Evolutionary conservation across 2,797 vertebrate genomes (phyloP).

Genomic region (Echiichthys vipera): DNA sequence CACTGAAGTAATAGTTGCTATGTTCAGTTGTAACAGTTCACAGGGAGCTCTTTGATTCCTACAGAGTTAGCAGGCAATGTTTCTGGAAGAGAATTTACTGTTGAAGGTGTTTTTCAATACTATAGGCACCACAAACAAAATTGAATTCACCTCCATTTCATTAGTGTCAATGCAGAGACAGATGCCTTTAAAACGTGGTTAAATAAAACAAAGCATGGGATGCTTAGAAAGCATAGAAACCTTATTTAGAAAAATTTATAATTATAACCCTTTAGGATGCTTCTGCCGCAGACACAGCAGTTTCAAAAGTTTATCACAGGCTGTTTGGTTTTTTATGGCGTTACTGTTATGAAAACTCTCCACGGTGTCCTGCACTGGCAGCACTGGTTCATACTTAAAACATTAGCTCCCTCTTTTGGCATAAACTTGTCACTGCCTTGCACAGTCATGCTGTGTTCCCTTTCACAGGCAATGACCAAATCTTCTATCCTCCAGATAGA

Average conservation of each 20-base stretch:
- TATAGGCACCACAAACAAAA: not conserved
- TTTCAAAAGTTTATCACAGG: not conserved
- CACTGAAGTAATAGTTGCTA: not conserved
- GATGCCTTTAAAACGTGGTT: not conserved
- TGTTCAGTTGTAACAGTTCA: conserved; percentile 3
- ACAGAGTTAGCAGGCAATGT: not conserved
- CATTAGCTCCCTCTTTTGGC: conserved; percentile 69
- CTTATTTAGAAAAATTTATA: not conserved
- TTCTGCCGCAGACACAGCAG: not conserved
- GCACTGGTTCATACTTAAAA: not conserved
- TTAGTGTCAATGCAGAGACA: not conserved
- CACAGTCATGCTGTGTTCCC: not conserved
- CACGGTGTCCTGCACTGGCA: not conserved
- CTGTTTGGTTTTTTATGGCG: not conserved
- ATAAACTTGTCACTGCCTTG: not conserved
- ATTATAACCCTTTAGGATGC: not conserved
- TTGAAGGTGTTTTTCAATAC: not conserved
- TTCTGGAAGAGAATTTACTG: not conserved
- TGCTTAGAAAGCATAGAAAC: too few relatives aligned
- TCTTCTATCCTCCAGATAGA: too few relatives aligned
- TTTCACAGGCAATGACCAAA: not conserved
- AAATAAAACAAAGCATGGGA: not conserved
- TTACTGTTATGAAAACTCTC: not conserved
- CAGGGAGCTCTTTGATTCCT: not conserved
- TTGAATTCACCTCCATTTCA: not conserved